These are phyloP conservation scores for Sciurus carolinensis DNA, from an alignment of 2,797 vertebrate genomes.

Conservation along the genomic window DNA sequence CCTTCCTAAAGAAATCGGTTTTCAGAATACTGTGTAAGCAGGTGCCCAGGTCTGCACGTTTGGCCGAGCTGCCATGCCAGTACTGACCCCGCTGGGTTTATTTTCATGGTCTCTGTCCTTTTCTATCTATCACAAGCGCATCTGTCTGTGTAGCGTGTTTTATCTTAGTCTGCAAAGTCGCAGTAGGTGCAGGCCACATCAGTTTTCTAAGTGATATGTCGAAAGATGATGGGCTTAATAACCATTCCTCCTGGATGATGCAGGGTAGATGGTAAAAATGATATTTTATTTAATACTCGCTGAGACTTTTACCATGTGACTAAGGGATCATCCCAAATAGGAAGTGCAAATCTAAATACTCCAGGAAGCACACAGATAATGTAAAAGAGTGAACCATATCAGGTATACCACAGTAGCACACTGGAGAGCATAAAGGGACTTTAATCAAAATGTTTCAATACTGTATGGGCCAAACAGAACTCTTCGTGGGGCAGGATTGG, in stretches of 20 bases:
- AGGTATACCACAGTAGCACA: background rate
- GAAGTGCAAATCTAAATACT: background rate
- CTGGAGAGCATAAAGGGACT: background rate
- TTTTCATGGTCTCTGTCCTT: background rate
- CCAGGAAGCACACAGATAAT: background rate
- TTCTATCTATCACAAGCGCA: background rate
- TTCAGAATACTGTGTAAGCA: background rate
- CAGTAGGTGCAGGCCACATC: background rate
- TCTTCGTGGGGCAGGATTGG: background rate
- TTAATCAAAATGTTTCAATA: background rate
- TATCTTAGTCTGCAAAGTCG: conserved; percentile 3
- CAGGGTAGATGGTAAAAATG: background rate
- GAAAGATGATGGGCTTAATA: background rate
- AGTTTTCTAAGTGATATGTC: background rate
- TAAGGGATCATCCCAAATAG: background rate
- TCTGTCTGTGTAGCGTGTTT: background rate
- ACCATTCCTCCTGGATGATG: background rate
- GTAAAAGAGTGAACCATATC: background rate
- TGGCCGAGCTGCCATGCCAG: rapidly evolving
- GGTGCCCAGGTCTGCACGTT: too few species aligned
- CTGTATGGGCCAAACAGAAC: background rate
- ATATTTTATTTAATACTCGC: conserved; percentile 8
- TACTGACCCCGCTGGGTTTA: background rate
- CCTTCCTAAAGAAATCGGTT: background rate
- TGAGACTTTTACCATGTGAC: background rate